phyloP scores from a whole-genome alignment of 2,797 vertebrate species.

The Coreius guichenoti region DNA sequence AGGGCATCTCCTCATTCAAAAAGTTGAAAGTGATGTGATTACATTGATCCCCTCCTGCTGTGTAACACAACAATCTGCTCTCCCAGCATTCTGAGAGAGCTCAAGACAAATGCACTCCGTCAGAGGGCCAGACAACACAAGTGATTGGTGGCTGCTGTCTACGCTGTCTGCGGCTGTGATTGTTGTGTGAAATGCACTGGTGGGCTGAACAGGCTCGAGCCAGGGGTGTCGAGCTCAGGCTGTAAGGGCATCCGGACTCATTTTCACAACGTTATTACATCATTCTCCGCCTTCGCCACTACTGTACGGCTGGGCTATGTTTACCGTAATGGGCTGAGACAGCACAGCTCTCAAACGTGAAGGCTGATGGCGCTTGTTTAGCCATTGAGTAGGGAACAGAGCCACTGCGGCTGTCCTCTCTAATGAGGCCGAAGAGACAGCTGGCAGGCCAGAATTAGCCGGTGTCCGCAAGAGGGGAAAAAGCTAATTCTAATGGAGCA shows the following conservation, averaged over 20 bases:
- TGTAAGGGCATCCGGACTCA: constrained; percentile 2
- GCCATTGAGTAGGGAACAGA: constrained; percentile 58
- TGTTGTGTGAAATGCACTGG: constrained; percentile 42
- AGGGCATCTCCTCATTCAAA: constrained; percentile 49
- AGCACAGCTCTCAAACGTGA: constrained; percentile 46
- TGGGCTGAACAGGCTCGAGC: background rate
- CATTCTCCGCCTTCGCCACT: constrained; percentile 10
- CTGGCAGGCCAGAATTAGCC: constrained; percentile 42
- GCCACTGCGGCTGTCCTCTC: constrained; percentile 61
- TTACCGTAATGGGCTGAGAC: constrained; percentile 48
- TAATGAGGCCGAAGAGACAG: constrained; percentile 66
- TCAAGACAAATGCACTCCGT: constrained; percentile 40
- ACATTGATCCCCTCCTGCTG: constrained; percentile 54
- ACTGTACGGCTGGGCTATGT: constrained; percentile 19
- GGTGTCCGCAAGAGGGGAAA: constrained; percentile 30
- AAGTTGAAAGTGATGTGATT: constrained; percentile 53
- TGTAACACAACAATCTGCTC: constrained; percentile 41
- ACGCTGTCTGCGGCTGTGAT: constrained; percentile 30
- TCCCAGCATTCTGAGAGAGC: constrained; percentile 31
- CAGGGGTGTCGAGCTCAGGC: background rate
- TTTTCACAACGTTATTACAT: constrained; percentile 48
- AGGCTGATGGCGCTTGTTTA: constrained; percentile 65
- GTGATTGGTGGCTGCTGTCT: constrained; percentile 36
- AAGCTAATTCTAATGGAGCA: constrained; percentile 37
- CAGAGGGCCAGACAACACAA: constrained; percentile 46